phyloP scores from a whole-genome alignment of 2,888 invertebrate species.

The Thera obeliscata region DNA sequence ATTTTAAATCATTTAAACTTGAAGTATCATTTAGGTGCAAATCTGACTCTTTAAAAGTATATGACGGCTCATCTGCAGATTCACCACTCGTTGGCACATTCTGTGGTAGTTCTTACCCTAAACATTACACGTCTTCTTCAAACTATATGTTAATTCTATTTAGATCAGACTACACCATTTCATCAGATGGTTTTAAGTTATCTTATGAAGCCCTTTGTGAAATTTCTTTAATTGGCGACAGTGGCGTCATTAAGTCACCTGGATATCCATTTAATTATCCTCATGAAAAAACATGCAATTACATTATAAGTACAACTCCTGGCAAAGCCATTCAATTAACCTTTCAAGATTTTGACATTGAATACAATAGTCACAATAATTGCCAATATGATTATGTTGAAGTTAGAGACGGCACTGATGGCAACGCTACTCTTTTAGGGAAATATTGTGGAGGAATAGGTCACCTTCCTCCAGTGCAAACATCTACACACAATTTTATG shows the following conservation, averaged over 20 bases:
- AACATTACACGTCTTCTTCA: conserved; percentile 84
- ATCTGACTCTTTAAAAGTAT: conserved; percentile 87
- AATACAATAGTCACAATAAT: conserved; percentile 66
- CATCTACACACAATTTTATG: conserved; percentile 90
- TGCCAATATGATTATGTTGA: conserved; percentile 76
- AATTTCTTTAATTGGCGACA: conserved; percentile 76
- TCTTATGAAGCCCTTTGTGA: conserved; percentile 68
- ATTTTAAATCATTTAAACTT: conserved; percentile 87
- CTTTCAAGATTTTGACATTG: conserved; percentile 88
- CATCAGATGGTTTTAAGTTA: conserved; percentile 65
- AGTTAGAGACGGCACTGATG: conserved; percentile 89
- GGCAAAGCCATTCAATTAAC: conserved; percentile 87
- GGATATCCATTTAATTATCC: conserved; percentile 90
- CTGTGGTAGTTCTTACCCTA: conserved; percentile 88
- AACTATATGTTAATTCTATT: conserved; percentile 84
- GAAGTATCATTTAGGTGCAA: conserved; percentile 85
- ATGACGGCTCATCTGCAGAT: conserved; percentile 86
- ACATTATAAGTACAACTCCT: conserved; percentile 86
- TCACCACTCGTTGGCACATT: conserved; percentile 88
- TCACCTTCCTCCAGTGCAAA: conserved; percentile 81
- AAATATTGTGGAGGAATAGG: conserved; percentile 86
- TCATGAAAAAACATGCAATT: conserved; percentile 86
- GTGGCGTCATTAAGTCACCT: conserved; percentile 88
- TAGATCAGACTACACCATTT: conserved; percentile 63
- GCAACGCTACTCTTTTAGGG: conserved; percentile 86